Evolutionary conservation across 2,888 invertebrate genomes (phyloP).

Genomic region (Nephrotoma flavescens): DNA sequence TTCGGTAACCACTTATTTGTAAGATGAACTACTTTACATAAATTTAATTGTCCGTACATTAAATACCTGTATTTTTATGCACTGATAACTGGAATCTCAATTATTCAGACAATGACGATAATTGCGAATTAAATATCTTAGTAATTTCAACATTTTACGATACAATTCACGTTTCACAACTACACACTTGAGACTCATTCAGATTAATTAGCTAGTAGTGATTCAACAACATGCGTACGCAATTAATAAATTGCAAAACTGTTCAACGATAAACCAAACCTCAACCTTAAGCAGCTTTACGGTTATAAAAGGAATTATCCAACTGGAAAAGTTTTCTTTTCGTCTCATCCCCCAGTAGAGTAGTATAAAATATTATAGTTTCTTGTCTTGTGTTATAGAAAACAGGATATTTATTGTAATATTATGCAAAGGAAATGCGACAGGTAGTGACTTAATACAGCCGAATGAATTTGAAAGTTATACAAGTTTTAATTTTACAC

Average conservation of each 20-base stretch:
- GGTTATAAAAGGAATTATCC: neutral
- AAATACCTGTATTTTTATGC: neutral
- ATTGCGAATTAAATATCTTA: neutral
- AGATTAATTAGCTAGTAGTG: no score
- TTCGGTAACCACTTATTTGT: neutral
- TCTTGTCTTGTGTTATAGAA: neutral
- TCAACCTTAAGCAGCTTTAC: neutral
- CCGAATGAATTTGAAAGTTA: no score
- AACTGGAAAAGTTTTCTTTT: neutral
- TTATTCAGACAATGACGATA: neutral
- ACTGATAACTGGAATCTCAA: neutral
- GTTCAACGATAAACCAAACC: neutral
- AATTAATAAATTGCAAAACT: no score
- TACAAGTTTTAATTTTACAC: no score
- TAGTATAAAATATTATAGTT: no score
- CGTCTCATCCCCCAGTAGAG: no score
- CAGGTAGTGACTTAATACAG: neutral
- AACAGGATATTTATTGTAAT: neutral
- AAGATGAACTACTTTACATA: neutral
- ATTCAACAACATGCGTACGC: no score
- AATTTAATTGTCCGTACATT: neutral
- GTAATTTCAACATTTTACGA: no score
- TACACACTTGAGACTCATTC: no score
- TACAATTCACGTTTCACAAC: no score
- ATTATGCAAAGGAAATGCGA: neutral